Evolutionary conservation across 2,113 vertebrate genomes (phyloP).

Genomic region (Pipra filicauda): DNA sequence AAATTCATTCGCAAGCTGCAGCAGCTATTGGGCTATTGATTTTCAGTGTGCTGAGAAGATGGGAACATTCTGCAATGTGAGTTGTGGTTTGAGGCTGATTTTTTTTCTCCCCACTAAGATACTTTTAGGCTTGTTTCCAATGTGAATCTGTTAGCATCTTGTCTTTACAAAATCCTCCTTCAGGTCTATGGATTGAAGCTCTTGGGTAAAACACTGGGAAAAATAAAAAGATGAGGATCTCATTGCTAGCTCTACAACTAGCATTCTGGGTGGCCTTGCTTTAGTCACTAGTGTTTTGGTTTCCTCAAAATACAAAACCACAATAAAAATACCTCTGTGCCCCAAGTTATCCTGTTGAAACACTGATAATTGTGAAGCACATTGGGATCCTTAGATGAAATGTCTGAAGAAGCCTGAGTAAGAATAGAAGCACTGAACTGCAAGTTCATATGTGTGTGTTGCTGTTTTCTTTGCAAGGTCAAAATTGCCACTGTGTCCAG

Average conservation of each 20-base stretch:
- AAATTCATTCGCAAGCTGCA: conserved; percentile 31
- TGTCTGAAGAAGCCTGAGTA: neutral
- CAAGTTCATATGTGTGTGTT: neutral
- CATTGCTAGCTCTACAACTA: neutral
- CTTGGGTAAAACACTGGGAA: neutral
- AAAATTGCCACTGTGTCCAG: neutral
- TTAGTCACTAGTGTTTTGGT: neutral
- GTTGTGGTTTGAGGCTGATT: conserved; percentile 14
- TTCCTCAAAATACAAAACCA: neutral
- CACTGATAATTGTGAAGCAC: neutral
- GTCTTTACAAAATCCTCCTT: conserved; percentile 1
- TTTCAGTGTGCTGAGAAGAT: conserved; percentile 55
- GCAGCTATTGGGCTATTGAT: conserved; percentile 63
- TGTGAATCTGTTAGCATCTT: neutral
- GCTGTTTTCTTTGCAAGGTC: neutral
- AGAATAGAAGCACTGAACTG: neutral
- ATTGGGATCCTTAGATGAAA: neutral
- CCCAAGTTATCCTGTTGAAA: neutral
- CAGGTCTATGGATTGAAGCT: neutral
- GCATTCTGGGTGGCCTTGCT: neutral
- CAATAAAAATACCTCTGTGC: neutral
- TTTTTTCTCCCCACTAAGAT: neutral
- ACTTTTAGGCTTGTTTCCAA: conserved; percentile 2
- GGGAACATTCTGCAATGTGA: conserved; percentile 48
- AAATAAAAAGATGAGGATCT: neutral